These are phyloP conservation scores for Diceros bicornis DNA, from an alignment of 2,797 vertebrate species.

Conservation along the genomic window DNA sequence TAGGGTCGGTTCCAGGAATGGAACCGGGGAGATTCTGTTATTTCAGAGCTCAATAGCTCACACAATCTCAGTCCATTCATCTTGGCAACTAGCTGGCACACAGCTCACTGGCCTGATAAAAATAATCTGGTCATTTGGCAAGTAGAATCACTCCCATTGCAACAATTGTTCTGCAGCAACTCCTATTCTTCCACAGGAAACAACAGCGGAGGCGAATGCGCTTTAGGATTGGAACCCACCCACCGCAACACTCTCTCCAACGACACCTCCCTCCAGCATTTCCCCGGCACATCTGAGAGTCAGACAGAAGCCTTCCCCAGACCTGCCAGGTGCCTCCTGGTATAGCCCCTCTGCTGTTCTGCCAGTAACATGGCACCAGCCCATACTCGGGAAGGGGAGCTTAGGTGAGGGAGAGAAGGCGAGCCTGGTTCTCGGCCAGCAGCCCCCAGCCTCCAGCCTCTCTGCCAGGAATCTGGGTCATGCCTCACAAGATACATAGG, in stretches of 20 bases:
- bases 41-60: not conserved
- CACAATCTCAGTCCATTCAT: not conserved
- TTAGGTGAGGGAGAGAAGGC: not conserved
- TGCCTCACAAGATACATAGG: not conserved
- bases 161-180: not conserved
- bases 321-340: not conserved
- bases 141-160: not conserved
- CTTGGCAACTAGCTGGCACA: not conserved
- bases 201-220: accelerated
- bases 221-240: not conserved
- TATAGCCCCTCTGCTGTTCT: not conserved
- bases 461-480: not conserved
- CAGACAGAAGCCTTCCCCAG: not conserved
- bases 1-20: not conserved
- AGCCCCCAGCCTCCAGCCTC: not conserved
- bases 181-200: not conserved
- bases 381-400: not conserved
- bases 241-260: not conserved
- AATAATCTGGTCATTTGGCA: not conserved
- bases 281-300: not conserved
- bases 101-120: not conserved
- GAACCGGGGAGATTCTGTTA: not conserved
- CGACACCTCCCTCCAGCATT: not conserved
- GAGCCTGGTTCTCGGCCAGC: not conserved
- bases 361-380: not conserved